Evolutionary conservation across 2,113 vertebrate species (phyloP).

Genomic region (Leuciscus idus): DNA sequence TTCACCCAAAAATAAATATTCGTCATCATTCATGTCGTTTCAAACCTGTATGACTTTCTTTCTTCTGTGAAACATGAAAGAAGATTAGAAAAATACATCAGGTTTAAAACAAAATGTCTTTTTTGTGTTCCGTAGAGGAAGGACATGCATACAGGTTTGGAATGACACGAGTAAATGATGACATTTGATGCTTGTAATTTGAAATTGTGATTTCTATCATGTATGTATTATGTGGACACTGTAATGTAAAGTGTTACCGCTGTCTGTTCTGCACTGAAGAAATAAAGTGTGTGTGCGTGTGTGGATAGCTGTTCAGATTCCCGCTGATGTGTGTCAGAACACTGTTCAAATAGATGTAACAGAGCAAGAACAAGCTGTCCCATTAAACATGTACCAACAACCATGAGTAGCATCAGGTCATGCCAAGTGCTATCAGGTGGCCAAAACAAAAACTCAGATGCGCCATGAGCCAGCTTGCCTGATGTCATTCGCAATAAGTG

Average conservation of each 20-base stretch:
- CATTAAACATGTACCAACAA: conserved; percentile 79
- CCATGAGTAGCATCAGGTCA: conserved; percentile 67
- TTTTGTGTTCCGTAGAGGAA: neutral
- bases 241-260: neutral
- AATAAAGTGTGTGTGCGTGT: conserved; percentile 11
- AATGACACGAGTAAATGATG: neutral
- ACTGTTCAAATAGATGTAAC: conserved; percentile 62
- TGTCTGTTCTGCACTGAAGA: neutral
- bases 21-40: neutral
- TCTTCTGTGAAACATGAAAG: neutral
- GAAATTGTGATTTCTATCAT: neutral
- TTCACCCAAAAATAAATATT: neutral
- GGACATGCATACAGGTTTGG: neutral
- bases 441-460: conserved; percentile 54
- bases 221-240: neutral
- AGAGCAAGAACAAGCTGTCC: conserved; percentile 75
- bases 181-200: neutral
- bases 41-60: neutral
- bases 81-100: neutral
- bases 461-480: conserved; percentile 54
- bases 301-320: conserved; percentile 14
- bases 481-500: neutral
- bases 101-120: neutral
- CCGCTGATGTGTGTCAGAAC: conserved; percentile 51
- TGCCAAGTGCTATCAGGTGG: conserved; percentile 72